These are phyloP conservation scores for Oreotrochilus melanogaster DNA, from an alignment of 2,113 vertebrate species.

Conservation along the genomic window DNA sequence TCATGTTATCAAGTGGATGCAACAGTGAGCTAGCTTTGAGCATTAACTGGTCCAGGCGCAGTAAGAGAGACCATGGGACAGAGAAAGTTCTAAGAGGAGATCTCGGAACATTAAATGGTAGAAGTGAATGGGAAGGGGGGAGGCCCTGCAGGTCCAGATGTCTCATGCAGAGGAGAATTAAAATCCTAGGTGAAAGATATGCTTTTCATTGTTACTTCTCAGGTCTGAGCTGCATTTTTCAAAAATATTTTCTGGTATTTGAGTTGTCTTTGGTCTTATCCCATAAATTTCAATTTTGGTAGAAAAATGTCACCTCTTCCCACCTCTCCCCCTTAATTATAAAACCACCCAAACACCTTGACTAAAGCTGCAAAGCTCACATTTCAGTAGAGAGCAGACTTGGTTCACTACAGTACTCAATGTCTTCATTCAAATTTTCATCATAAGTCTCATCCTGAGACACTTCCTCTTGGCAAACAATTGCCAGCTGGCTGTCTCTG, in stretches of 20 bases:
- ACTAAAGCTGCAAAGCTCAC: conserved; percentile 77
- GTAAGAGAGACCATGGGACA: background rate
- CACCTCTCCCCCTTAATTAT: conserved; percentile 14
- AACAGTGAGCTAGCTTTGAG: background rate
- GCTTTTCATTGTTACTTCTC: background rate
- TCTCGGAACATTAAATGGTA: background rate
- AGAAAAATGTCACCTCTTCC: background rate
- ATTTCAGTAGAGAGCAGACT: conserved; percentile 90
- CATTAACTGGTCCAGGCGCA: background rate
- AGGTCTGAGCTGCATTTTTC: background rate
- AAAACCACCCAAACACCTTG: conserved; percentile 22
- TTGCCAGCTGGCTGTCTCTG: conserved; percentile 89
- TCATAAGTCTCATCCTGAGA: conserved; percentile 88
- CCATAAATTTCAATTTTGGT: background rate
- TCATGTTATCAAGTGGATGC: background rate
- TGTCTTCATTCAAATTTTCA: conserved; percentile 83
- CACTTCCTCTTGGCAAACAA: conserved; percentile 87
- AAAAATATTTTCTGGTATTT: background rate
- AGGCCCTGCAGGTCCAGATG: background rate
- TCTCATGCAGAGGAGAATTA: background rate
- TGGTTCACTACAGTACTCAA: conserved; percentile 87
- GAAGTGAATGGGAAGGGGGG: background rate
- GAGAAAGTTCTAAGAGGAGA: background rate
- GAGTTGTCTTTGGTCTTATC: background rate
- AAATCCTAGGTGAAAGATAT: background rate